A percentile compares a stretch with the other conserved stretches of the same genome.
phyloP scores from a whole-genome alignment of 2,888 invertebrate species.

The Hypsopygia costalis region DNA sequence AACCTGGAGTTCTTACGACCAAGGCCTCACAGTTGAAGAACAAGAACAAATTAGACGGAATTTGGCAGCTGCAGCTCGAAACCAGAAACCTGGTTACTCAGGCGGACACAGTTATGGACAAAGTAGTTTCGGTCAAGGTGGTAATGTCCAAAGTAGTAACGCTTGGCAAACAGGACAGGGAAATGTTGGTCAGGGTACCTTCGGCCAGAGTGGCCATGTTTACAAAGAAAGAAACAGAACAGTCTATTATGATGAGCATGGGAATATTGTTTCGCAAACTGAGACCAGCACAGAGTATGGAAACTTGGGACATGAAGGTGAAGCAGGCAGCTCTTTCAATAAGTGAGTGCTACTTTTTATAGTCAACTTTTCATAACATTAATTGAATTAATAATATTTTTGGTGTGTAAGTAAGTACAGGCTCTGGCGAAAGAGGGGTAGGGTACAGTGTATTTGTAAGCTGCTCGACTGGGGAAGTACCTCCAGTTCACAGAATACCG shows the following conservation, averaged over 20 bases:
- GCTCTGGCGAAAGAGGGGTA: too few species aligned
- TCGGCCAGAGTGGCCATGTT: constrained; percentile 39
- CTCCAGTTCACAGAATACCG: too few species aligned
- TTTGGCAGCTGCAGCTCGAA: constrained; percentile 34
- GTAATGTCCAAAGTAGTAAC: neutral
- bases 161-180: constrained; percentile 12
- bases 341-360: constrained; percentile 59
- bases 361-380: too few species aligned
- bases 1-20: constrained; percentile 26
- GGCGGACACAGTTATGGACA: constrained; percentile 20
- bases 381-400: too few species aligned
- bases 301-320: constrained; percentile 64
- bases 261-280: constrained; percentile 65
- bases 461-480: too few species aligned
- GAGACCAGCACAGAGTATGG: constrained; percentile 77
- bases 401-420: too few species aligned
- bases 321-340: constrained; percentile 66
- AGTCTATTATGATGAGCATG: constrained; percentile 57
- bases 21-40: constrained; percentile 48
- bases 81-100: constrained; percentile 10
- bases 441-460: too few species aligned
- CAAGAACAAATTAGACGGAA: constrained; percentile 49
- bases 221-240: constrained; percentile 54
- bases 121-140: constrained; percentile 26
- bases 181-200: constrained; percentile 18